These are phyloP conservation scores for Amphimallon solstitiale DNA, from an alignment of 2,888 invertebrate genomes.

Conservation along the genomic window DNA sequence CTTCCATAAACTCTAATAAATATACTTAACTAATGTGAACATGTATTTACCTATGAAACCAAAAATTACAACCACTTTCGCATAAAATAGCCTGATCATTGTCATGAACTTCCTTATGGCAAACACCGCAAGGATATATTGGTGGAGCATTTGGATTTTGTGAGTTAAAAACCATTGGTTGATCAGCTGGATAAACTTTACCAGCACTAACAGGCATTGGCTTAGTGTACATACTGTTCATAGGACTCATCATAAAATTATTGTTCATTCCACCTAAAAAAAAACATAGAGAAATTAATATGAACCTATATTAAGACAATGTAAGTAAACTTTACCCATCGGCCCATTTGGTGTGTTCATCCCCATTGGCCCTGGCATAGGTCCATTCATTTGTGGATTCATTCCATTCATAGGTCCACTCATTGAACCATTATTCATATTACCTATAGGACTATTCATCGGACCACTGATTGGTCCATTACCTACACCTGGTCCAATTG, in stretches of 20 bases:
- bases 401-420: conserved; percentile 52
- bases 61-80: conserved; percentile 98
- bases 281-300: conserved; percentile 29
- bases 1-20: too few species aligned
- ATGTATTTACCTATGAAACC: conserved; percentile 88
- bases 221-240: conserved; percentile 75
- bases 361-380: conserved; percentile 50
- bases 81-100: conserved; percentile 98
- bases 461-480: conserved; percentile 79
- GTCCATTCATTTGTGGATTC: conserved; percentile 51
- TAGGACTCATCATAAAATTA: conserved; percentile 63
- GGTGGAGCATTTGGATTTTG: conserved; percentile 99
- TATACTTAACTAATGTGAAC: too few species aligned
- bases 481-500: conserved; percentile 55
- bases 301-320: not conserved
- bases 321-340: conserved; percentile 48
- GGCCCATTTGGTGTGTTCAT: conserved; percentile 54
- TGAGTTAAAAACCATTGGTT: conserved; percentile 97
- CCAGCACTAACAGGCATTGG: conserved; percentile 93
- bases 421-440: conserved; percentile 69
- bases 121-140: conserved; percentile 96
- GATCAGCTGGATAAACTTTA: conserved; percentile 94
- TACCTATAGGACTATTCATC: conserved; percentile 71
- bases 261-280: conserved; percentile 63
- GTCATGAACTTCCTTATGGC: conserved; percentile 98